Evolutionary conservation across 2,113 vertebrate genomes (phyloP).

Genomic region (Callipepla squamata): DNA sequence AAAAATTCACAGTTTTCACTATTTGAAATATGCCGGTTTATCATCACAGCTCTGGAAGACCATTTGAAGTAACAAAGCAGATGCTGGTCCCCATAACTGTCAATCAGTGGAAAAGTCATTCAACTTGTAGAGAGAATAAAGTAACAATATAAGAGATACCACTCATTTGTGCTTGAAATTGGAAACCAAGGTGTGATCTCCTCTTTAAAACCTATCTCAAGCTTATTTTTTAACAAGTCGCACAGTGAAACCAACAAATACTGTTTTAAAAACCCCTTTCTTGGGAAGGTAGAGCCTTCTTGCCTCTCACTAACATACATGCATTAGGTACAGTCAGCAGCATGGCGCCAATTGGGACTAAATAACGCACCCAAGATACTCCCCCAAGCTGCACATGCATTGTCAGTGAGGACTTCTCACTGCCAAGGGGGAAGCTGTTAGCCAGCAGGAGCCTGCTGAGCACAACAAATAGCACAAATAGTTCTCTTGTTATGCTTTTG

Average conservation of each 20-base stretch:
- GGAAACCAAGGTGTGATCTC: background rate
- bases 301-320: background rate
- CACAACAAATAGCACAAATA: background rate
- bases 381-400: background rate
- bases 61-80: background rate
- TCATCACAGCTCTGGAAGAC: constrained; percentile 3
- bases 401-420: background rate
- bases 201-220: background rate
- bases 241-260: background rate
- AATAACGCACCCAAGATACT: background rate
- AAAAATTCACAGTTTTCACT: constrained; percentile 1
- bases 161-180: background rate
- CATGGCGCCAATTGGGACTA: rapidly evolving
- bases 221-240: background rate
- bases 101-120: constrained; percentile 10
- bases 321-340: background rate
- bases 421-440: background rate
- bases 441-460: background rate
- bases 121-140: background rate
- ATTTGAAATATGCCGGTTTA: constrained; percentile 37
- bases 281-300: background rate
- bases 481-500: background rate
- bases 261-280: background rate
- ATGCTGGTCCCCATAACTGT: background rate
- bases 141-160: background rate